Evolutionary conservation across 2,888 invertebrate species (phyloP).

Genomic region (Andrena bucephala): DNA sequence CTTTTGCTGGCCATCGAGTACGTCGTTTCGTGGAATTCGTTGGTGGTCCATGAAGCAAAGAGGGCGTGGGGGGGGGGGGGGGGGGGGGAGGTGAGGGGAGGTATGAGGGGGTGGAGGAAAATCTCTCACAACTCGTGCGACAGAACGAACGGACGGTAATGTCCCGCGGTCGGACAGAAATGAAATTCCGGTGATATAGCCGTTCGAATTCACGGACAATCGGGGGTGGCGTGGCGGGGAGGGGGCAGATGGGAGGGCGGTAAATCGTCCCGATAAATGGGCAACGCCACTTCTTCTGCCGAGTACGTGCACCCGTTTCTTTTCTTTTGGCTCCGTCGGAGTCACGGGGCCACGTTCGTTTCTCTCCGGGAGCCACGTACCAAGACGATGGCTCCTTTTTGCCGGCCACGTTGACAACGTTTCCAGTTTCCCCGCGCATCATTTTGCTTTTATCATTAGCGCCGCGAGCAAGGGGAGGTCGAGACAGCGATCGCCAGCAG

Average conservation of each 20-base stretch:
- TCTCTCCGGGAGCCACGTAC: conserved; percentile 43
- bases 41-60: conserved; percentile 34
- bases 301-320: conserved; percentile 49
- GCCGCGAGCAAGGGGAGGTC: not conserved
- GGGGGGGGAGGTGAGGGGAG: conserved; percentile 17
- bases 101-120: conserved; percentile 49
- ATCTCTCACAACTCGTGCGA: conserved; percentile 66
- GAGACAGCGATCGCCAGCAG: conserved; percentile 22
- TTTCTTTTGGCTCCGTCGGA: conserved; percentile 39
- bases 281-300: conserved; percentile 55
- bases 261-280: conserved; percentile 79
- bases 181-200: conserved; percentile 82
- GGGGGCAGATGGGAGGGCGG: conserved; percentile 45
- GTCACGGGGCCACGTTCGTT: conserved; percentile 46
- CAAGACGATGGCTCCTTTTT: conserved; percentile 57
- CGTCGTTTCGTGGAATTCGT: conserved; percentile 54
- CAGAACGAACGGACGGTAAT: conserved; percentile 79
- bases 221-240: not conserved
- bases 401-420: conserved; percentile 39
- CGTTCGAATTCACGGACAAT: conserved; percentile 75
- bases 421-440: conserved; percentile 42
- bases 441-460: not conserved
- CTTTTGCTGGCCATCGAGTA: conserved; percentile 62
- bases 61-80: not conserved
- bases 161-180: conserved; percentile 77